phyloP scores from a whole-genome alignment of 2,113 vertebrate genomes.

The Morone chrysops region DNA sequence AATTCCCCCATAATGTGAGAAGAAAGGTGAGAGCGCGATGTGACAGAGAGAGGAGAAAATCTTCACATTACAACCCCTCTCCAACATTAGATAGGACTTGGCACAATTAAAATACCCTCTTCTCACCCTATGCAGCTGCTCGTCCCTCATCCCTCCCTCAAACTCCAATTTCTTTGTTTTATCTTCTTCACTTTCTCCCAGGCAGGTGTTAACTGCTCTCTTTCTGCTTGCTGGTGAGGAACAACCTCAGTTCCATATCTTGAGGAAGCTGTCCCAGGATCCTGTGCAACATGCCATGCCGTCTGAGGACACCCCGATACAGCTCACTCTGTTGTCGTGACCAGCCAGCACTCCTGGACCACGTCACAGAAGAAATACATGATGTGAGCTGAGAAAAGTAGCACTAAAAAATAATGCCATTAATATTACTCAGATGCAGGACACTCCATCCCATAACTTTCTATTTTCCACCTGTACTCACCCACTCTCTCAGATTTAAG shows the following conservation, averaged over 20 bases:
- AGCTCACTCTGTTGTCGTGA: conserved; percentile 98
- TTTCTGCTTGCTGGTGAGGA: conserved; percentile 31
- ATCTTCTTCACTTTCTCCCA: conserved; percentile 43
- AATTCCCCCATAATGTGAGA: conserved; percentile 55
- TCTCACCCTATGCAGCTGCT: conserved; percentile 55
- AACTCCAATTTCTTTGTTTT: conserved; percentile 48
- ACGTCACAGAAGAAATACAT: not conserved
- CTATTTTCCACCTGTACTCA: conserved; percentile 71
- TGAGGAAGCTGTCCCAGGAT: conserved; percentile 99
- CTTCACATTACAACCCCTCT: conserved; percentile 61
- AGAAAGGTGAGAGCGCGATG: conserved; percentile 54
- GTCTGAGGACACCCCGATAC: conserved; percentile 92
- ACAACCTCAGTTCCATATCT: conserved; percentile 93
- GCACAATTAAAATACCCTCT: conserved; percentile 75
- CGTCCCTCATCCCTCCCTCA: conserved; percentile 39
- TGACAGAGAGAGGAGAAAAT: conserved; percentile 54
- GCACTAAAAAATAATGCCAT: not conserved
- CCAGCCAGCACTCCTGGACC: conserved; percentile 92
- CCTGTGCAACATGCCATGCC: conserved; percentile 98
- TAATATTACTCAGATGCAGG: not conserved
- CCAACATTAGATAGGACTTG: conserved; percentile 73
- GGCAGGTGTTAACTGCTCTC: conserved; percentile 37
- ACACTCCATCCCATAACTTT: not conserved
- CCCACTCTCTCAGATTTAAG: conserved; percentile 90
- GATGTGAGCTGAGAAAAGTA: not conserved